phyloP scores from a whole-genome alignment of 2,888 invertebrate species.

The Melolontha melolontha region DNA sequence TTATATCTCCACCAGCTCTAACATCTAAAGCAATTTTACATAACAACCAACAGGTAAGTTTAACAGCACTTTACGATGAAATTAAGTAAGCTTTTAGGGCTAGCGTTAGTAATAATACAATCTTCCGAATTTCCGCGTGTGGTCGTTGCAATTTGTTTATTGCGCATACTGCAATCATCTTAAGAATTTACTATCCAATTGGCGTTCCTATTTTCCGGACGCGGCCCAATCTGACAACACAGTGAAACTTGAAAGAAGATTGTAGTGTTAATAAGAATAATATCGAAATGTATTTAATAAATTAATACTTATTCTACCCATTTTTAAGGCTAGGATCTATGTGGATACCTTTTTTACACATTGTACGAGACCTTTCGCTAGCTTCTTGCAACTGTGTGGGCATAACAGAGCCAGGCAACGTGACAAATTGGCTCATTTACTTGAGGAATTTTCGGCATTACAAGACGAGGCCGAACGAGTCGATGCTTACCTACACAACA shows the following conservation, averaged over 20 bases:
- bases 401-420: slow-evolving; percentile 96
- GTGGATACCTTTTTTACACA: slow-evolving; percentile 90
- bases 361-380: slow-evolving; percentile 88
- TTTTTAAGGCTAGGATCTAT: slow-evolving; percentile 80
- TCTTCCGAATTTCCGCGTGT: too few species aligned
- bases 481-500: slow-evolving; percentile 82
- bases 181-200: too few species aligned
- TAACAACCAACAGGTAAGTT: slow-evolving; percentile 72
- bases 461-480: slow-evolving; percentile 95
- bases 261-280: background rate
- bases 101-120: too few species aligned
- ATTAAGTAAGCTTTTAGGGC: too few species aligned
- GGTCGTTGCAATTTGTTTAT: too few species aligned
- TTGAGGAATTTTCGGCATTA: slow-evolving; percentile 90
- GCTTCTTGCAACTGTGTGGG: slow-evolving; percentile 89
- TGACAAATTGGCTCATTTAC: slow-evolving; percentile 89
- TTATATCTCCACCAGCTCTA: slow-evolving; percentile 92
- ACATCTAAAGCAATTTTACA: slow-evolving; percentile 78
- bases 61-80: background rate
- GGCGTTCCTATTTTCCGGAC: too few species aligned
- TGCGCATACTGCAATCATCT: too few species aligned
- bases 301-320: slow-evolving; percentile 1
- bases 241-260: too few species aligned
- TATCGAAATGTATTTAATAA: background rate
- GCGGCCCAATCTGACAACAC: too few species aligned